Conservation (phyloP, 2,888 invertebrate species). For the Tiliacea aurago region DNA sequence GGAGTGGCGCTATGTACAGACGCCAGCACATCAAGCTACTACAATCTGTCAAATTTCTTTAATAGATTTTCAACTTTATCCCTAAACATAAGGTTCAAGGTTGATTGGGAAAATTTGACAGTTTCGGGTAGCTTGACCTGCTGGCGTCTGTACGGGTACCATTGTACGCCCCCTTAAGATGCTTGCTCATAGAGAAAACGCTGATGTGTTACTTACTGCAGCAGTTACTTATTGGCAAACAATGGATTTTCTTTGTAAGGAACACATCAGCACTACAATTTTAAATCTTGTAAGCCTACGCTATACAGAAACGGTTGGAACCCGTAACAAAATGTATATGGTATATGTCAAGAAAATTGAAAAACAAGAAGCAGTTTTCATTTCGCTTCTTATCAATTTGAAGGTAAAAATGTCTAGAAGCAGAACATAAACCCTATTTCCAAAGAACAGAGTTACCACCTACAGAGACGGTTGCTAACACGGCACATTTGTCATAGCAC, state of each 20-base stretch:
- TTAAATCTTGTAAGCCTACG: background rate
- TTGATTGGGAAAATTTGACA: too few relatives aligned
- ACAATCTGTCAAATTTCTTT: too few relatives aligned
- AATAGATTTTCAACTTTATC: too few relatives aligned
- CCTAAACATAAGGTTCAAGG: too few relatives aligned
- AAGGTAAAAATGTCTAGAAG: background rate
- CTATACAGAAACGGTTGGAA: too few relatives aligned
- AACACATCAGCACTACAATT: background rate
- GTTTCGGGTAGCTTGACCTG: too few relatives aligned
- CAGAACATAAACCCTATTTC: background rate
- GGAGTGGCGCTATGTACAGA: too few relatives aligned
- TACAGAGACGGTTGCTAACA: conserved; percentile 24
- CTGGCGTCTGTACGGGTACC: too few relatives aligned
- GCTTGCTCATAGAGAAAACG: background rate
- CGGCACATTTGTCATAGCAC: conserved; percentile 56
- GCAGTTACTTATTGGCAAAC: too few relatives aligned
- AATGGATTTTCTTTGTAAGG: background rate
- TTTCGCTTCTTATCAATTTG: background rate
- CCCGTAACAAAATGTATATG: too few relatives aligned
- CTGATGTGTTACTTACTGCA: background rate
- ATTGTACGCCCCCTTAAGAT: too few relatives aligned
- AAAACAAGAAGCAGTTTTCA: background rate
- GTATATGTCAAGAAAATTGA: background rate
- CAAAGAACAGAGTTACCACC: conserved; percentile 36
- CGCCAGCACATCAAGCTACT: too few relatives aligned